Conservation (phyloP, 1,140 invertebrate species). For the Drosophila takahashii region DNA sequence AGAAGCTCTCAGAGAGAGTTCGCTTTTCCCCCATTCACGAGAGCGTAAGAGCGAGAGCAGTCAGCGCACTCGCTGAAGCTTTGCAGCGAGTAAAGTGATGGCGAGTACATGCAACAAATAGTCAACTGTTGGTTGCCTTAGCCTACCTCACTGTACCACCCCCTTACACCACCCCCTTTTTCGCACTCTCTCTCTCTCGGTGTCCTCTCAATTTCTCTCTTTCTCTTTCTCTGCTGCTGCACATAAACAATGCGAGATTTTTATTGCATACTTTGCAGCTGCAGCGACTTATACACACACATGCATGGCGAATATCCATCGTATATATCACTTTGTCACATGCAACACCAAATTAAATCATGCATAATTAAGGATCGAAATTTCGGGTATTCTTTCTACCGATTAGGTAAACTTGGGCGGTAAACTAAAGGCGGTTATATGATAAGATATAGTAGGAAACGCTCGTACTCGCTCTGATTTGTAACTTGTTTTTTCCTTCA, state of each 20-base stretch:
- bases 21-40: background rate
- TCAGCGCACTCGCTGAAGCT: conserved; percentile 39
- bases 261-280: conserved; percentile 82
- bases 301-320: conserved; percentile 27
- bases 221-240: conserved; percentile 39
- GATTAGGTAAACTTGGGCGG: background rate
- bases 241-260: conserved; percentile 81
- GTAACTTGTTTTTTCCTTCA: conserved; percentile 64
- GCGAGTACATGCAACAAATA: conserved; percentile 78
- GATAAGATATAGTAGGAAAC: conserved; percentile 14
- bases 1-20: conserved; percentile 14
- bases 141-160: conserved; percentile 76
- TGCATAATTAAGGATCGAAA: conserved; percentile 20
- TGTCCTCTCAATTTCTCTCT: background rate
- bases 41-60: conserved; percentile 7
- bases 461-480: conserved; percentile 66
- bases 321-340: conserved; percentile 73
- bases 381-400: background rate
- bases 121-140: conserved; percentile 81
- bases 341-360: conserved; percentile 74
- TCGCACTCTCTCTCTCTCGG: background rate
- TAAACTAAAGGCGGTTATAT: conserved; percentile 14
- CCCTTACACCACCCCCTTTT: background rate
- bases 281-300: conserved; percentile 71
- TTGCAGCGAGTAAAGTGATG: conserved; percentile 8